Base-by-base conservation (phyloP, 2,888 invertebrate genomes). In the Agrochola lychnidis region DNA sequence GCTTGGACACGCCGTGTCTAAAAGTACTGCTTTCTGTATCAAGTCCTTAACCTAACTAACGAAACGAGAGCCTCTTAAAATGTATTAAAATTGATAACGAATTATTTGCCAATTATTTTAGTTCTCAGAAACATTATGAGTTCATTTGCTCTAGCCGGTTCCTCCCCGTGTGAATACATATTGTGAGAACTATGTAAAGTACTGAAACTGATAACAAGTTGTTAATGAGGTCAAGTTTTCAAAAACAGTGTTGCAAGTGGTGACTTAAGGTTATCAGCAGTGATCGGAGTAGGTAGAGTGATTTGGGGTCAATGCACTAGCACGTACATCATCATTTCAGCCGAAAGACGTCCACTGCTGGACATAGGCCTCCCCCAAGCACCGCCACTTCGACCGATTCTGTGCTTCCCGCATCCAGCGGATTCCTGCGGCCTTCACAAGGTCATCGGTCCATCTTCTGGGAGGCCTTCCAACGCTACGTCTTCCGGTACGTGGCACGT, bases 11-110 rank as follows among this genome's bases (percentile, higher is more conserved):
- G 4, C 19, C 10, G 40, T 19, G 25, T 4, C 19, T 0, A 12
- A 3, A 9, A 14, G 36, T 30, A 45, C 36, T 16, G 36, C 6
- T 62, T 40, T 68, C 9, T 56, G 6, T 45, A 69, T 22, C 4
- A 63, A n/a, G 9, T 1, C 25, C 45, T 53, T 64, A n/a, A 66
- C 45, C 64, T 10, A 25, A 19, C 53, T 30, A 0, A 56, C 14
- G 12, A 79, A 0, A 56, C 14, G 12, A 79, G 62, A 78, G 30
- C 40, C 72, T 71, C 72, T 72, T 42, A 42, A 30, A 30, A 79
- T n/a, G 19, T 36, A 9, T 25, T 56, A 63, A 70, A 48, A 42
- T 36, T 51, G 78, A 64, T 79, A 72, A 63, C 56, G 5, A 56
- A 73, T 48, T 51, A 56, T 56, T 59, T 30, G 14, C 30, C 40